Evolutionary conservation across 2,113 vertebrate species (phyloP).

Genomic region (Neodon shergylaensis): DNA sequence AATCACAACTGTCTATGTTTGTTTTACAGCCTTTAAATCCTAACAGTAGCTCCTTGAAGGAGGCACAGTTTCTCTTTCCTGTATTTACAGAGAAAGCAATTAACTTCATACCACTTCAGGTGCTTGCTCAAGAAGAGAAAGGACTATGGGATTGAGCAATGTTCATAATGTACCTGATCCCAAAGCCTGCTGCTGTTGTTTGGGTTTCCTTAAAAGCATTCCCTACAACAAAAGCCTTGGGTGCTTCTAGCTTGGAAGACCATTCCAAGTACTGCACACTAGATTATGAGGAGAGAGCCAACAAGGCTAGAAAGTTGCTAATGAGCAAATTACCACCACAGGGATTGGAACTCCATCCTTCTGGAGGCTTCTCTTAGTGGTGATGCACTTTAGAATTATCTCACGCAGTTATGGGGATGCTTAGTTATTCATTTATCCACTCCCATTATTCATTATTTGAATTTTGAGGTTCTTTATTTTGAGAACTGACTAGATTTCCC

Average conservation of each 20-base stretch:
- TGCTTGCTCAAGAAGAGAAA: slow-evolving; percentile 29
- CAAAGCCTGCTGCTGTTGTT: neutral
- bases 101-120: slow-evolving; percentile 33
- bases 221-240: neutral
- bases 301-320: neutral
- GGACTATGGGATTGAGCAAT: slow-evolving; percentile 3
- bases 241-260: neutral
- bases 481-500: neutral
- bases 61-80: slow-evolving; percentile 2
- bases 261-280: neutral
- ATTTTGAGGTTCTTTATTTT: neutral
- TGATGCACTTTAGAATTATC: neutral
- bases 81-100: slow-evolving; percentile 19
- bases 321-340: neutral
- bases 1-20: neutral
- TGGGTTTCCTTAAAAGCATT: slow-evolving; percentile 40
- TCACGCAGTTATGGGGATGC: neutral
- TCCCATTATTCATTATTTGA: neutral
- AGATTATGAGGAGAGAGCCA: neutral
- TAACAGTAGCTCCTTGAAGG: neutral
- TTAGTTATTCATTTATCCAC: neutral
- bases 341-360: neutral
- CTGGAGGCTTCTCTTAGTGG: neutral
- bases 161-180: slow-evolving; percentile 36
- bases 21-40: slow-evolving; percentile 34